These are phyloP conservation scores for Phoxinus phoxinus DNA, from an alignment of 2,113 vertebrate genomes.

Conservation along the genomic window DNA sequence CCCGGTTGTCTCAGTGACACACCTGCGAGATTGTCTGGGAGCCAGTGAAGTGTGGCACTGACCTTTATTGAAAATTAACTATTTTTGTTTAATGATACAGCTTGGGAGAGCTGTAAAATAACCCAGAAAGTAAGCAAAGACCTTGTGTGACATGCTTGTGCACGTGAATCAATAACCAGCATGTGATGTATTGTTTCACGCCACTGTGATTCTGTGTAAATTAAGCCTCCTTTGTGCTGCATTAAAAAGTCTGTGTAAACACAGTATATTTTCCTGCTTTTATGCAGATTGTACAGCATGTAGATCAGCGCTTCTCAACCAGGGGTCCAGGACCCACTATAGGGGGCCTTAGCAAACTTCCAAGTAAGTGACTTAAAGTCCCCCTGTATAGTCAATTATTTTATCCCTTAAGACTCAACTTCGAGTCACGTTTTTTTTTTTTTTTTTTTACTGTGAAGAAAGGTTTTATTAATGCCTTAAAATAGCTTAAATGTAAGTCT, in stretches of 20 bases:
- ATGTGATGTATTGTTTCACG: slow-evolving; percentile 5
- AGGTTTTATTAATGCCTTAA: too few species aligned
- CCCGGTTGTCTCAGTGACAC: slow-evolving; percentile 37
- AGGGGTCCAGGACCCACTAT: background rate
- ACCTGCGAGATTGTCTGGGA: slow-evolving; percentile 60
- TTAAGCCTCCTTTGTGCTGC: background rate
- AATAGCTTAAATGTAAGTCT: too few species aligned
- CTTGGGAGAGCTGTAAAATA: slow-evolving; percentile 65
- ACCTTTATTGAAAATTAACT: slow-evolving; percentile 64
- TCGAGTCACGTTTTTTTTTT: too few species aligned
- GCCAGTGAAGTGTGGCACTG: slow-evolving; percentile 68
- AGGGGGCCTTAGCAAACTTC: background rate
- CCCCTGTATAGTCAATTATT: too few species aligned
- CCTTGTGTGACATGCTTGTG: background rate
- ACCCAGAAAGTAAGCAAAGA: slow-evolving; percentile 45
- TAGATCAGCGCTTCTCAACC: background rate
- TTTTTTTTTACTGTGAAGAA: too few species aligned
- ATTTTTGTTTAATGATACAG: slow-evolving; percentile 72
- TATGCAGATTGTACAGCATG: background rate
- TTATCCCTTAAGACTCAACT: too few species aligned
- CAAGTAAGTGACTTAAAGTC: background rate
- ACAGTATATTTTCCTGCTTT: background rate
- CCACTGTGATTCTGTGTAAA: slow-evolving; percentile 26
- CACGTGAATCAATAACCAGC: slow-evolving; percentile 16
- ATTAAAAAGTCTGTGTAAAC: background rate